Percentiles rank a stretch among this genome's conserved stretches.
phyloP scores from a whole-genome alignment of 2,113 vertebrate species.

The Australoheros scitulus region DNA sequence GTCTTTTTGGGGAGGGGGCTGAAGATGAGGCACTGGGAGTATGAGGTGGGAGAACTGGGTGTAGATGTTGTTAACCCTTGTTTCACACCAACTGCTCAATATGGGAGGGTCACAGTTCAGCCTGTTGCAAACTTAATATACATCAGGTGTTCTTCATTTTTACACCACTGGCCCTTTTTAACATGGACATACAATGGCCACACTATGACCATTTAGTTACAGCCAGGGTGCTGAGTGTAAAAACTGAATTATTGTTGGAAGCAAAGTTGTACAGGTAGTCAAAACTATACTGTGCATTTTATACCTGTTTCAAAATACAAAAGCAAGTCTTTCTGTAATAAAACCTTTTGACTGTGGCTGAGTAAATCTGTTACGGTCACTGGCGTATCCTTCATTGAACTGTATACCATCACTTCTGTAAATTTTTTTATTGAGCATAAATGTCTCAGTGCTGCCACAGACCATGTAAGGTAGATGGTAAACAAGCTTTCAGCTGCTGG shows the following conservation, averaged over 20 bases:
- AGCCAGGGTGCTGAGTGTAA: conserved; percentile 15
- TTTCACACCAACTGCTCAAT: conserved; percentile 83
- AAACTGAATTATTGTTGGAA: conserved; percentile 38
- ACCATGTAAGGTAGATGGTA: conserved; percentile 50
- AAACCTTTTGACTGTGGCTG: conserved; percentile 8
- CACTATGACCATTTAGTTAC: conserved; percentile 51
- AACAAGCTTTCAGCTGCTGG: conserved; percentile 60
- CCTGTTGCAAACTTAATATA: conserved; percentile 75
- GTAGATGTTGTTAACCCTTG: conserved; percentile 78
- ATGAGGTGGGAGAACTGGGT: conserved; percentile 20
- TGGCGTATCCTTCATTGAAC: conserved; percentile 37
- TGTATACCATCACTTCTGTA: conserved; percentile 25
- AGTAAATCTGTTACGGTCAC: conserved; percentile 38
- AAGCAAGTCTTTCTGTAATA: conserved; percentile 7
- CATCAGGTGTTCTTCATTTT: conserved; percentile 79
- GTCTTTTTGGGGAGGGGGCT: conserved; percentile 14
- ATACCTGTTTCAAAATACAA: conserved; percentile 20
- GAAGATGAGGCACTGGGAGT: conserved; percentile 21
- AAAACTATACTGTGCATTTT: conserved; percentile 22
- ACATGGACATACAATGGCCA: conserved; percentile 31
- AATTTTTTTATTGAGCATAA: conserved; percentile 57
- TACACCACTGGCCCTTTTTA: conserved; percentile 42
- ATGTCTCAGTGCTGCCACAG: conserved; percentile 57
- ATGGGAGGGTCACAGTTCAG: conserved; percentile 76
- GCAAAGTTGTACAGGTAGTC: conserved; percentile 8